Evolutionary conservation across 2,888 invertebrate species (phyloP).

Genomic region (Tenthredo notha): DNA sequence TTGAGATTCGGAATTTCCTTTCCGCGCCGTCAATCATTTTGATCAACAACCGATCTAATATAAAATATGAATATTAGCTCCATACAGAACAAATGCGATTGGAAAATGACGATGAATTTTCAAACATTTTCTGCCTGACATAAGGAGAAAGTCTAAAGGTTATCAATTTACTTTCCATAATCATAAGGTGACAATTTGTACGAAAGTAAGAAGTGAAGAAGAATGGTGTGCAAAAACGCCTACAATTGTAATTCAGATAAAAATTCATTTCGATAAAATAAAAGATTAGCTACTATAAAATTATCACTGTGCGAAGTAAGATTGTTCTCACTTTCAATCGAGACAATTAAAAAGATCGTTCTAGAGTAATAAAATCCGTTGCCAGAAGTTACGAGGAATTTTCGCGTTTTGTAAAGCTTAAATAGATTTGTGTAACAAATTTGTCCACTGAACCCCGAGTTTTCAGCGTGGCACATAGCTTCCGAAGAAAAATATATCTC

Average conservation of each 20-base stretch:
- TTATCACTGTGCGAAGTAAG: not conserved
- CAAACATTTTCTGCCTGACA: not conserved
- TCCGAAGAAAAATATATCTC: not conserved
- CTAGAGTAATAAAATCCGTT: not conserved
- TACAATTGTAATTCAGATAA: not conserved
- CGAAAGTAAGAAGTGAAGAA: not conserved
- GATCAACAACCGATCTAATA: too few species aligned
- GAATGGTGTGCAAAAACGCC: not conserved
- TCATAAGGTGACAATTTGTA: not conserved
- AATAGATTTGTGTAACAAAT: not conserved
- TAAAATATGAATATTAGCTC: too few species aligned
- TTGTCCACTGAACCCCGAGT: not conserved
- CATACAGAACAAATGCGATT: too few species aligned
- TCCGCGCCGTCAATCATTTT: too few species aligned
- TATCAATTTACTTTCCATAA: not conserved
- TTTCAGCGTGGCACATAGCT: not conserved
- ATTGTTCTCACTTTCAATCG: not conserved
- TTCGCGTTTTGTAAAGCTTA: not conserved
- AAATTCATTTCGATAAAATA: not conserved
- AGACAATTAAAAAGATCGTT: not conserved
- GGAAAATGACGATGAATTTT: not conserved
- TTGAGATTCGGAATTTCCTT: not conserved
- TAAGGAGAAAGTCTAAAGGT: too few species aligned
- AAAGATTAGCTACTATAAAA: not conserved
- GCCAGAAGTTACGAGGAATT: not conserved